These are phyloP conservation scores for Falcunculus frontatus DNA, from an alignment of 2,113 vertebrate genomes.

Conservation along the genomic window DNA sequence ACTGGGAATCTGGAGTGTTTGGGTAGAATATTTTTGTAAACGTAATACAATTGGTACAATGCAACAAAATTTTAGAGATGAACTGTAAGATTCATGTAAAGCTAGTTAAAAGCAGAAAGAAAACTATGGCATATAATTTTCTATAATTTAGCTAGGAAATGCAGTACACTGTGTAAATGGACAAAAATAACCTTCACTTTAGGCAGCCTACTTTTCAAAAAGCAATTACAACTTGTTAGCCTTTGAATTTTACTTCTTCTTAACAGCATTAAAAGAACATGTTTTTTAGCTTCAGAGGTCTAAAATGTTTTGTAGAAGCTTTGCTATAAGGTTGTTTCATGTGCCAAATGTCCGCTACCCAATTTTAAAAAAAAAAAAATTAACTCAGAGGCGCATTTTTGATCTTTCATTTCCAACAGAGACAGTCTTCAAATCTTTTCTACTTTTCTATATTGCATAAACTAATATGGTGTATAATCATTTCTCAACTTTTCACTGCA, in stretches of 20 bases:
- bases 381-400: background rate
- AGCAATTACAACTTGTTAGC: constrained; percentile 15
- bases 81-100: background rate
- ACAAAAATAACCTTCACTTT: constrained; percentile 31
- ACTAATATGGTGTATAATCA: background rate
- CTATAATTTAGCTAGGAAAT: constrained; percentile 39
- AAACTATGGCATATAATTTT: constrained; percentile 18
- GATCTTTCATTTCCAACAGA: constrained; percentile 13
- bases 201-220: constrained; percentile 20
- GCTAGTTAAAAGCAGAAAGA: background rate
- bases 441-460: constrained; percentile 18
- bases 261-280: background rate
- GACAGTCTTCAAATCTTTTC: background rate
- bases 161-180: background rate
- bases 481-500: background rate
- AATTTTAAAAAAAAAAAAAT: background rate
- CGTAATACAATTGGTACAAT: background rate
- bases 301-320: constrained; percentile 24
- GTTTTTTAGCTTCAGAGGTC: constrained; percentile 7
- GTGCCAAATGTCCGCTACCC: background rate
- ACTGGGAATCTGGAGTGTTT: background rate
- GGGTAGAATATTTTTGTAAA: background rate
- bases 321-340: background rate
- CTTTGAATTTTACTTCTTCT: constrained; percentile 25
- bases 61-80: background rate